Evolutionary conservation across 1,140 invertebrate species (phyloP).

Genomic region (Drosophila elegans): DNA sequence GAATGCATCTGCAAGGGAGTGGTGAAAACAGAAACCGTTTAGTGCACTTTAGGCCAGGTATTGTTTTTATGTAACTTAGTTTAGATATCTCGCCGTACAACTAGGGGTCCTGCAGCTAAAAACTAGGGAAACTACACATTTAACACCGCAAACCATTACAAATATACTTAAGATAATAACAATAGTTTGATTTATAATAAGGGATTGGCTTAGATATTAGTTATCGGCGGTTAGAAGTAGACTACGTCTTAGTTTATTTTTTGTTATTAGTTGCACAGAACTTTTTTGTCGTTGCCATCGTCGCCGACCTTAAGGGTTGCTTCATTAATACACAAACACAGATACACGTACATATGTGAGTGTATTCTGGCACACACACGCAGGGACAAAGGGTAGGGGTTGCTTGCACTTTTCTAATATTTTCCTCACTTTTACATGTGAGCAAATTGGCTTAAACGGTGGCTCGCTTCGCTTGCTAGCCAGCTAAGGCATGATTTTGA

Average conservation of each 20-base stretch:
- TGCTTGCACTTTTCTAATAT: slow-evolving; percentile 20
- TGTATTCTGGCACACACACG: slow-evolving; percentile 8
- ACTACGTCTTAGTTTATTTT: slow-evolving; percentile 9
- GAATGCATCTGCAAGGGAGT: slow-evolving; percentile 16
- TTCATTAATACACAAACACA: slow-evolving; percentile 17
- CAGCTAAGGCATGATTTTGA: not conserved
- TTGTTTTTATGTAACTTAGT: not conserved
- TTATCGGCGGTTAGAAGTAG: not conserved
- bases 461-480: not conserved
- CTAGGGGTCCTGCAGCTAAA: not conserved
- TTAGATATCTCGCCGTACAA: not conserved
- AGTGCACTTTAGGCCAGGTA: not conserved
- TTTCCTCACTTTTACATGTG: slow-evolving; percentile 8
- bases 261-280: slow-evolving; percentile 24
- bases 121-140: too few relatives aligned
- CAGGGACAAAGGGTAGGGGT: slow-evolving; percentile 18
- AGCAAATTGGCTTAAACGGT: slow-evolving; percentile 9
- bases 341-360: slow-evolving; percentile 5
- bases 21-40: not conserved
- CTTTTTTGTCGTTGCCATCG: slow-evolving; percentile 38
- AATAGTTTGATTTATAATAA: too few relatives aligned
- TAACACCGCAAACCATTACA: too few relatives aligned
- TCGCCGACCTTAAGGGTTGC: slow-evolving; percentile 45
- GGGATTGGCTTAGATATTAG: not conserved
- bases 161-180: too few relatives aligned